phyloP scores from a whole-genome alignment of 1,140 invertebrate species.

The Calycopis cecrops region DNA sequence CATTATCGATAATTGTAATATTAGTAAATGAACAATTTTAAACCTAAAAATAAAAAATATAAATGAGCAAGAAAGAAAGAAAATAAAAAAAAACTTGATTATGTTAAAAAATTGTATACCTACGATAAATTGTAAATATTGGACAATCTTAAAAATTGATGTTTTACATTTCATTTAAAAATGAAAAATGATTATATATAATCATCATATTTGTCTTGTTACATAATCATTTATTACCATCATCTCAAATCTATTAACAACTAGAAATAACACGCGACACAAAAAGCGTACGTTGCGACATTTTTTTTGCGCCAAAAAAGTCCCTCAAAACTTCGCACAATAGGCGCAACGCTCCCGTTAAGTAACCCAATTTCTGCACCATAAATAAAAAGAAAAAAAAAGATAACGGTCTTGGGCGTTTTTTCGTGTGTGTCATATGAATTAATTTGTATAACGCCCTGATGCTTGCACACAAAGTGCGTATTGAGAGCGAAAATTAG shows the following conservation, averaged over 20 bases:
- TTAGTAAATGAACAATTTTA: too few relatives aligned
- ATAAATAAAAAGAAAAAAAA: slow-evolving; percentile 67
- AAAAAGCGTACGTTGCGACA: slow-evolving; percentile 21
- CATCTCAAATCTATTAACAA: slow-evolving; percentile 48
- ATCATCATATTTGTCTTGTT: background rate
- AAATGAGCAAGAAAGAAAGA: too few relatives aligned
- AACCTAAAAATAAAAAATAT: too few relatives aligned
- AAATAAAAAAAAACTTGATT: too few relatives aligned
- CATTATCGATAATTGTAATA: too few relatives aligned
- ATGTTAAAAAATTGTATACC: too few relatives aligned
- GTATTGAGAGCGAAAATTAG: slow-evolving; percentile 71
- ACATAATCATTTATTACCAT: slow-evolving; percentile 41
- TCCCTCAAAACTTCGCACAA: slow-evolving; percentile 46
- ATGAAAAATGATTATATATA: too few relatives aligned
- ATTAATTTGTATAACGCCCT: slow-evolving; percentile 70
- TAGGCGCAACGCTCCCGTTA: slow-evolving; percentile 57
- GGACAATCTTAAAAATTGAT: too few relatives aligned
- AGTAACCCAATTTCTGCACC: slow-evolving; percentile 73
- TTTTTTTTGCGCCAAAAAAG: slow-evolving; percentile 27
- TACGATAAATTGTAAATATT: too few relatives aligned
- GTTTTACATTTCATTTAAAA: too few relatives aligned
- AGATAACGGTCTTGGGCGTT: slow-evolving; percentile 53
- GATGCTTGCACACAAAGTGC: slow-evolving; percentile 64
- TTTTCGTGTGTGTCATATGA: slow-evolving; percentile 49
- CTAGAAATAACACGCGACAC: slow-evolving; percentile 26